Base-by-base conservation (phyloP, 2,797 vertebrate species). In the Botia kubotai region DNA sequence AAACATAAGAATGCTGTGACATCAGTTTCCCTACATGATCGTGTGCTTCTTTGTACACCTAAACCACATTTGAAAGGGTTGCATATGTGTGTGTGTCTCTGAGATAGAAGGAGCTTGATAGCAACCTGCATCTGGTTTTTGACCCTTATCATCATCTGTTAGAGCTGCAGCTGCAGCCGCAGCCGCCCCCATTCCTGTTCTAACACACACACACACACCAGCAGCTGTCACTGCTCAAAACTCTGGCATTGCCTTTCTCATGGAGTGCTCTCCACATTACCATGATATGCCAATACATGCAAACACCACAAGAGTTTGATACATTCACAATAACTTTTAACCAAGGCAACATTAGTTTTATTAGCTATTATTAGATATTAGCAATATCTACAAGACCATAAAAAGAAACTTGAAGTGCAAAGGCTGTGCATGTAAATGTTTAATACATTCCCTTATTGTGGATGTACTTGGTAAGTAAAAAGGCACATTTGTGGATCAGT, bases 171-270 rank as follows among this genome's bases (percentile, higher is more conserved):
- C 93, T 93, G 87, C 82, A 86, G 85, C 85, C 84, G 87, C 82
- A 86, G 85, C 85, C 84, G 89, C 90, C 87, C 81, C 82, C 83
- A 83, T 86, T 70, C 86, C 72, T 66, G 36, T 70, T 74, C 88
- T 86, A 82, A 77, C 78, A 48, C 71, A 79, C 66, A 58, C 66
- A 58, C 55, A 74, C 62, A 79, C 70, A 85, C 75, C 77, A 73
- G 69, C 77, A 94, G 91, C 93, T 94, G 93, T 92, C 90, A 88
- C 83, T 77, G 33, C 82, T 87, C 90, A 86, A 90, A 89, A 87
- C 89, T 78, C 86, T 87, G 86, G 78, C 89, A 90, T 95, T 89
- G 69, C 19, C 29, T 93, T 93, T 92, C 92, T 52, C 66, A 85
- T 86, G 74, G 84, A 88, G 82, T 86, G 87, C 87, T 72, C 86